Evolutionary conservation across 2,113 vertebrate genomes (phyloP), one percentile per base, ranked within the genome.

Genomic region (Calidris pugnax): DNA sequence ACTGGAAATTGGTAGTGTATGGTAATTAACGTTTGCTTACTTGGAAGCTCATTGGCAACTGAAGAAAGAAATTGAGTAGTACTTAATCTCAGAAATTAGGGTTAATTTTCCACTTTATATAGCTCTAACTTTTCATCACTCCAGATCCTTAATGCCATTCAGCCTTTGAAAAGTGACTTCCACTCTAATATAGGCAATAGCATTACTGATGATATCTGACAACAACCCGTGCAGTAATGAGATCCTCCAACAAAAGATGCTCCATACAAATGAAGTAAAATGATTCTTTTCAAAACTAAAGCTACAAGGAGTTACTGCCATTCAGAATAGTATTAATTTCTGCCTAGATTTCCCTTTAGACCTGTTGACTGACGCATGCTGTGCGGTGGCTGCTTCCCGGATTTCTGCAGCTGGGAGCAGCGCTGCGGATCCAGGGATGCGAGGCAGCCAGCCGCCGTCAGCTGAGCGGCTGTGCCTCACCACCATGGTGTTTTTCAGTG

Each of bases 151-250:
- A 74, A 64, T 45, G 28, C 19, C 35, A 39, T 81, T 88, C 43
- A 79, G 43, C 33, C 90, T 39, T 85, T 82, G 50, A 73, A 87
- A 81, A 63, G 4, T 9, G 22, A 15, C 35, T 76, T 81, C 24
- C 19, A 39, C 28, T 82, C 37, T 82, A 73, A 73, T 60, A 57
- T 7, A 72, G 55, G 9, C 45, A 79, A 32, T 73, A 63, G 10
- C 10, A 62, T 48, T 55, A 64, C 24, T 2, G 3, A n/a, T 66
- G 47, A 26, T 76, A 8, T 79, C 57, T 83, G n/a, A 69, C 41
- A 74, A 8, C 20, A 69, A 9, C 21, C 26, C 2, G 1, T 18
- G 11, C 7, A 6, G 30, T 75, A 84, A 71, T 0, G 0, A 55
- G 28, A 73, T 50, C 48, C 24, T 81, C 43, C 45, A 73, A 53